Conservation (phyloP, 92 coral and sea anemone species). For the Anthopleura xanthogrammica region DNA sequence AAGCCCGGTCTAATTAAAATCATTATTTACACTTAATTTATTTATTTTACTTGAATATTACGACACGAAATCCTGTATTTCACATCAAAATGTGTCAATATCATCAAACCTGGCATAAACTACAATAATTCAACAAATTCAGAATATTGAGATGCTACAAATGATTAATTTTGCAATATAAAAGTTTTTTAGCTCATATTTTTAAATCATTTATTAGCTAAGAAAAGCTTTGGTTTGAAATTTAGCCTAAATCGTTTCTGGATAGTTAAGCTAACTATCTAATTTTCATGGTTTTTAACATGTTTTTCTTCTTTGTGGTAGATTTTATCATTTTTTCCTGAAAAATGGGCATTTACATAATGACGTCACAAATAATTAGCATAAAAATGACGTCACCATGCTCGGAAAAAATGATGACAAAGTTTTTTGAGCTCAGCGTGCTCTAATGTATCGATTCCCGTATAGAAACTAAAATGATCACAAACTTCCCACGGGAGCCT, state of each 20-base stretch:
- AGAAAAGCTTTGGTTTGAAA: too few relatives aligned
- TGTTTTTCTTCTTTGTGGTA: too few relatives aligned
- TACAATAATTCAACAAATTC: not conserved
- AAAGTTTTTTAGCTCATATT: too few relatives aligned
- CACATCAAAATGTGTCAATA: not conserved
- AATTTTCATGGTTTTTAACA: too few relatives aligned
- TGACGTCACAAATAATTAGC: not conserved
- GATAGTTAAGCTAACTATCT: too few relatives aligned
- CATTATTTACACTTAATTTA: not conserved
- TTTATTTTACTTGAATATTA: too few relatives aligned
- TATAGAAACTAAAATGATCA: conserved; percentile 9
- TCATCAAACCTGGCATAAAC: not conserved
- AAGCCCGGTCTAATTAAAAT: not conserved
- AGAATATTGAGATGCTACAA: not conserved
- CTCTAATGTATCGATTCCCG: not conserved
- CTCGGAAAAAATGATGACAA: conserved; percentile 15
- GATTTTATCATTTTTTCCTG: too few relatives aligned
- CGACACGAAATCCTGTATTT: too few relatives aligned
- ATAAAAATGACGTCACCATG: conserved; percentile 16
- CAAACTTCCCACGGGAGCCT: conserved; percentile 2
- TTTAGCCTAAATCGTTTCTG: too few relatives aligned
- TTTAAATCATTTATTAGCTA: too few relatives aligned
- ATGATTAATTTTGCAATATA: too few relatives aligned
- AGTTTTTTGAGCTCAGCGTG: conserved; percentile 11
- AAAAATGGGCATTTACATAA: not conserved